A percentile compares a stretch with the other conserved stretches of the same genome.
These are phyloP conservation scores for Hydroisotoma schaefferi DNA, from an alignment of 2,888 invertebrate species.

Conservation along the genomic window DNA sequence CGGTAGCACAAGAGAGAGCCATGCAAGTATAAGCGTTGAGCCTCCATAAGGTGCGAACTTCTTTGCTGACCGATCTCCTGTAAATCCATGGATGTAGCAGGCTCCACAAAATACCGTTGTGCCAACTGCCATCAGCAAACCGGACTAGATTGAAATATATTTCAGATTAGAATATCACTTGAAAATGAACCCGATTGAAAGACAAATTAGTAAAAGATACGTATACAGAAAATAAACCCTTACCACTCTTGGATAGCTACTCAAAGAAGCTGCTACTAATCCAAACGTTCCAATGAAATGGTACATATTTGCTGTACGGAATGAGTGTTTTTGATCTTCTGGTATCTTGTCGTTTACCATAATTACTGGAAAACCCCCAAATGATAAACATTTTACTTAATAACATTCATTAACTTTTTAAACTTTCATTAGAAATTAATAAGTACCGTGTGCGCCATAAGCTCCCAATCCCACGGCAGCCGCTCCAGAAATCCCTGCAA, in stretches of 20 bases:
- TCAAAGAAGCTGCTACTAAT: constrained; percentile 41
- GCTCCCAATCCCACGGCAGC: constrained; percentile 46
- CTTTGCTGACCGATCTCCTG: constrained; percentile 37
- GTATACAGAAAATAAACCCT: too few species aligned
- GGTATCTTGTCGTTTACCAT: constrained; percentile 44
- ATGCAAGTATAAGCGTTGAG: constrained; percentile 44
- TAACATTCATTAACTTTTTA: not conserved
- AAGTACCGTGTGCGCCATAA: constrained; percentile 47
- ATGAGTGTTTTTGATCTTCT: constrained; percentile 46
- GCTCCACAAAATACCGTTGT: constrained; percentile 38
- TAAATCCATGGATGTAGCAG: constrained; percentile 32
- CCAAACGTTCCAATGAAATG: constrained; percentile 48
- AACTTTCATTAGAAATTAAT: not conserved
- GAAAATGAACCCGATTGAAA: not conserved
- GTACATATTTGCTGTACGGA: constrained; percentile 46
- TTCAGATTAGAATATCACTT: constrained; percentile 2
- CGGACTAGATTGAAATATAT: constrained; percentile 35
- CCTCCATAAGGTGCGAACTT: constrained; percentile 46
- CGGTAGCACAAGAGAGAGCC: constrained; percentile 42
- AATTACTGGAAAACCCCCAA: constrained; percentile 25
- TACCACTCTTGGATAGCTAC: constrained; percentile 38
- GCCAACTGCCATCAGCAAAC: constrained; percentile 41
- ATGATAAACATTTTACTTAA: not conserved
- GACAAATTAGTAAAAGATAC: not conserved
- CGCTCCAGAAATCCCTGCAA: constrained; percentile 46